Conservation (phyloP, 2,888 invertebrate species). For the Nipponacmea schrenckii region DNA sequence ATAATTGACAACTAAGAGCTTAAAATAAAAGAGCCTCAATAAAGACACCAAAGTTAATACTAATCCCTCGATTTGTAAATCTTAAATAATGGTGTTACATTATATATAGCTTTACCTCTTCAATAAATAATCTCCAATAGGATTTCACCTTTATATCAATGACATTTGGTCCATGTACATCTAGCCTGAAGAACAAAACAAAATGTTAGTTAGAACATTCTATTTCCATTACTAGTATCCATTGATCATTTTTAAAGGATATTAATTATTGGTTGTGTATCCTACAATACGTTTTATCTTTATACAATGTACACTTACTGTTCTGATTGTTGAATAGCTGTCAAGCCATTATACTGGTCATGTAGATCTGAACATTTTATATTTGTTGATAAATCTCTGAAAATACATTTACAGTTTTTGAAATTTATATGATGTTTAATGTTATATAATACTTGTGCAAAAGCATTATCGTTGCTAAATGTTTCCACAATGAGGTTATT, state of each 20-base stretch:
- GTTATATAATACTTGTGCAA: too few species aligned
- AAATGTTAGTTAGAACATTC: not conserved
- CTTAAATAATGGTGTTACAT: not conserved
- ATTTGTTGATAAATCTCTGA: constrained; percentile 57
- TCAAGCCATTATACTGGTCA: constrained; percentile 54
- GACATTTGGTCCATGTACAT: constrained; percentile 58
- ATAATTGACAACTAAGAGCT: not conserved
- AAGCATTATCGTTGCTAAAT: too few species aligned
- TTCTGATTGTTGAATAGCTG: constrained; percentile 41
- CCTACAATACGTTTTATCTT: not conserved
- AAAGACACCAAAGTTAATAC: too few species aligned
- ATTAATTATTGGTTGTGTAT: not conserved
- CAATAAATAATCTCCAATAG: constrained; percentile 61
- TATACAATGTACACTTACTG: constrained; percentile 38
- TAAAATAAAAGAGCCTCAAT: too few species aligned
- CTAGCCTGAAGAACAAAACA: constrained; percentile 41
- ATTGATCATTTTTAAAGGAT: too few species aligned
- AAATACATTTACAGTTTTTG: too few species aligned
- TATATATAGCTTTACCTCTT: constrained; percentile 54
- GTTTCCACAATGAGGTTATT: too few species aligned
- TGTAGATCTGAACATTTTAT: constrained; percentile 55
- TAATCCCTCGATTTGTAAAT: too few species aligned
- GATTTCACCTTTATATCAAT: constrained; percentile 65
- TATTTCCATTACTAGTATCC: not conserved
- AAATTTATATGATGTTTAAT: not conserved